Evolutionary conservation across 2,888 invertebrate genomes (phyloP), one percentile per base, ranked within the genome.

Genomic region (Agriopis aurantiaria): DNA sequence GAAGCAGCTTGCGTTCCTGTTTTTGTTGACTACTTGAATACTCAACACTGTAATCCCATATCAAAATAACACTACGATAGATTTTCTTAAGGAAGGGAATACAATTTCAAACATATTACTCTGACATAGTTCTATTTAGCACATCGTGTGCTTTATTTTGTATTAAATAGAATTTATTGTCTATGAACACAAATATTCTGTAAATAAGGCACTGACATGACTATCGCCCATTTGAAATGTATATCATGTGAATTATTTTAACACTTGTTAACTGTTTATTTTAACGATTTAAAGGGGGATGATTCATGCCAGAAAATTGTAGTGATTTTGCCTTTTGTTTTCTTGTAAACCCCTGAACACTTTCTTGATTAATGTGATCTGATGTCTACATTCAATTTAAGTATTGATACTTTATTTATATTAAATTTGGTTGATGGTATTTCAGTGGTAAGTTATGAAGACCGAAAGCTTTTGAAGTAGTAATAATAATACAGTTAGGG

Each of bases 1-100:
- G 78, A 74, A 80, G 89, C 91, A 90, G 90, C 91, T 91, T 91
- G 90, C 81, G 62, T 64, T 76, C 73, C 49, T 49, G 75, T 75
- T 75, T 77, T 77, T 77, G 70, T 75, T 17, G 33, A 49, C 46
- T 51, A 64, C 51, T 62, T 55, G 14, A 53, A 45, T 52, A 49
- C 52, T 65, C 14, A 53, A 11, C 60, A 48, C n/a, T 40, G 46
- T 33, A 43, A 14, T n/a, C 51, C 70, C 51, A 43, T 71, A n/a
- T 71, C 70, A 12, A 52, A 62, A 40, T 66, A 59, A 66, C 10
- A 49, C 5, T 10, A 6, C 11, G 17, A 1, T 46, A 12, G 4
- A 14, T 10, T 11, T 10, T 11, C 11, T 55, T 0, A 12, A 1
- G 23, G 14, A 10, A n/a, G 9, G 0, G 56, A 51, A 12, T 8